These are phyloP conservation scores for Anguilla obscura DNA, from an alignment of 2,797 vertebrate species.

Conservation along the genomic window DNA sequence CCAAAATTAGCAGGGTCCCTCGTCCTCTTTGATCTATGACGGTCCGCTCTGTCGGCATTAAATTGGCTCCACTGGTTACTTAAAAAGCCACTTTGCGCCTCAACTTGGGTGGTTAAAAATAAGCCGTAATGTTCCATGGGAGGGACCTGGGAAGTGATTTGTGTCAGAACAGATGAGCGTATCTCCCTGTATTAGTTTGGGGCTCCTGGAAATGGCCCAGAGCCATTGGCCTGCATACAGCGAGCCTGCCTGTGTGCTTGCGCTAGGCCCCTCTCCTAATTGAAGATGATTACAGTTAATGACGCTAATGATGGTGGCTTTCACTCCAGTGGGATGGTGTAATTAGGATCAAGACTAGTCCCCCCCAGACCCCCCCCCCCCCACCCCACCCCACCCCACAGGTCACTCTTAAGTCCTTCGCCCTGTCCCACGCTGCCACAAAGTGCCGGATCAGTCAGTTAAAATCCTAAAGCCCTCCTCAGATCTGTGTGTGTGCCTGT, in stretches of 20 bases:
- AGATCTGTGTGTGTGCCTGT: not conserved
- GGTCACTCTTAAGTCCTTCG: constrained; percentile 71
- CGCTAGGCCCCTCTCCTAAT: constrained; percentile 69
- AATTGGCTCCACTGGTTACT: not conserved
- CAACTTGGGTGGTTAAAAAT: constrained; percentile 45
- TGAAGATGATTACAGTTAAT: constrained; percentile 83
- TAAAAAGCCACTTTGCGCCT: not conserved
- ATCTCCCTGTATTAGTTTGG: constrained; percentile 24
- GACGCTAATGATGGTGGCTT: constrained; percentile 80
- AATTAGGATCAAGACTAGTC: constrained; percentile 84
- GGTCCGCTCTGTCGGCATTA: not conserved
- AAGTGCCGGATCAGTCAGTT: not conserved
- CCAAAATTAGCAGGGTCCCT: not conserved
- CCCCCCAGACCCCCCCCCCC: constrained; percentile 73
- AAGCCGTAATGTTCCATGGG: constrained; percentile 38
- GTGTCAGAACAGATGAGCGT: constrained; percentile 39
- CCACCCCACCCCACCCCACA: constrained; percentile 69
- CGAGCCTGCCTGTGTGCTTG: constrained; percentile 52
- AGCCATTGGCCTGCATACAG: constrained; percentile 12
- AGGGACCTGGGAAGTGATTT: constrained; percentile 31
- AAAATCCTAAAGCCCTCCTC: not conserved
- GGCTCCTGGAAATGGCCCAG: not conserved
- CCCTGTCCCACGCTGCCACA: constrained; percentile 42
- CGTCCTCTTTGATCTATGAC: not conserved
- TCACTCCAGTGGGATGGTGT: constrained; percentile 77